These are phyloP conservation scores for Avahi laniger DNA, from an alignment of 2,797 vertebrate genomes.

Conservation along the genomic window DNA sequence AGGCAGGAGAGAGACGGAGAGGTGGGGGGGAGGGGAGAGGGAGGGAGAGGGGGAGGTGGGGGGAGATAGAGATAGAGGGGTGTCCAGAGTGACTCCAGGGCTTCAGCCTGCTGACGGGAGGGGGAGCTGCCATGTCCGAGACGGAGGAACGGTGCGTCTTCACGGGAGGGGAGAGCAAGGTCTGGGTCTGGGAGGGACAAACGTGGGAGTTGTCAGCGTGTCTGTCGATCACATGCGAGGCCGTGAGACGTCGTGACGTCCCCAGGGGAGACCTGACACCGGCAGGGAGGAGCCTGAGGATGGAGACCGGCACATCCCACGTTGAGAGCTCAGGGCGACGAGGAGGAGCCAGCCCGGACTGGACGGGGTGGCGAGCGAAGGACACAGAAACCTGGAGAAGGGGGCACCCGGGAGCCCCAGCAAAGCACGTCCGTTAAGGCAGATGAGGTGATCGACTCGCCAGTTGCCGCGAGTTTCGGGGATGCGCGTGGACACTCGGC, in stretches of 20 bases:
- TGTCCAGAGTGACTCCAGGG: background rate
- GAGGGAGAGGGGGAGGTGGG: fast-evolving
- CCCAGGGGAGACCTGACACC: background rate
- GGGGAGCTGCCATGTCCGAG: background rate
- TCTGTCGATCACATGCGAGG: fast-evolving
- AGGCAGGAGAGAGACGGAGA: background rate
- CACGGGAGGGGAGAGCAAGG: background rate
- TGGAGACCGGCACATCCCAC: background rate
- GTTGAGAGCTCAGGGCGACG: background rate
- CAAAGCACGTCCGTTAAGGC: background rate
- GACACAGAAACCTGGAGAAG: too few species aligned
- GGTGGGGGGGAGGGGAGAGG: too few species aligned
- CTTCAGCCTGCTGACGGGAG: background rate
- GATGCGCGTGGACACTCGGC: background rate
- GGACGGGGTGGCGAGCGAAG: background rate
- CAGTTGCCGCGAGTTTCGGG: background rate
- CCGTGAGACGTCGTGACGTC: background rate
- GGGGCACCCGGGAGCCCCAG: background rate
- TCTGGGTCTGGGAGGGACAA: background rate
- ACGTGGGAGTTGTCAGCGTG: background rate
- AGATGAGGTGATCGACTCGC: background rate
- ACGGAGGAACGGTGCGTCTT: background rate
- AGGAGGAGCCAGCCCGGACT: background rate
- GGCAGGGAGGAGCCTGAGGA: background rate
- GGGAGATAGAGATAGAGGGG: background rate